Percentiles rank a stretch among this genome's conserved stretches.
Conservation (phyloP, 2,113 vertebrate species). For the Epinephelus lanceolatus region DNA sequence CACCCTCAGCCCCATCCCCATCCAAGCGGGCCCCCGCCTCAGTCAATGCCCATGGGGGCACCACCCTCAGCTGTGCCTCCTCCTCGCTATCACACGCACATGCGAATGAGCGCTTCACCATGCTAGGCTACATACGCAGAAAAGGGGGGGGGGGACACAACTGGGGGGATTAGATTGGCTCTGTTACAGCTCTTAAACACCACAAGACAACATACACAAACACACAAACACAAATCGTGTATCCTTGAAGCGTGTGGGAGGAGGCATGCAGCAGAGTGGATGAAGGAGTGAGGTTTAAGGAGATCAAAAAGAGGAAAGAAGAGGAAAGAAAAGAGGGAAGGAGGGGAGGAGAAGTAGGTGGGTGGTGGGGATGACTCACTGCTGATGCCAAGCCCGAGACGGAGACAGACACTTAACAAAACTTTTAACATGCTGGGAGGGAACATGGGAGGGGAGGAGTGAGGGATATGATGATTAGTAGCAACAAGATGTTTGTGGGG, state of each 20-base stretch:
- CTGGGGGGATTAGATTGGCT: conserved; percentile 38
- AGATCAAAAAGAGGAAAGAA: conserved; percentile 50
- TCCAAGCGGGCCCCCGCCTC: conserved; percentile 71
- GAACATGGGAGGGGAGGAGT: conserved; percentile 18
- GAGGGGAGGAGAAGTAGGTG: conserved; percentile 27
- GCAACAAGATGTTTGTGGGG: conserved; percentile 33
- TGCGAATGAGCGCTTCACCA: conserved; percentile 93
- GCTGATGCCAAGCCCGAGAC: conserved; percentile 47
- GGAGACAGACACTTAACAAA: conserved; percentile 59
- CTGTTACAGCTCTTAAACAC: conserved; percentile 43
- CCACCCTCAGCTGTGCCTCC: conserved; percentile 85
- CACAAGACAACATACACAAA: conserved; percentile 46
- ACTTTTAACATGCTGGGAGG: conserved; percentile 53
- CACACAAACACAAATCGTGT: conserved; percentile 50
- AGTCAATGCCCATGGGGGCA: conserved; percentile 73
- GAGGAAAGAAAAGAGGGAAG: conserved; percentile 28
- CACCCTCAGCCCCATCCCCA: conserved; percentile 66
- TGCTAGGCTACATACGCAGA: conserved; percentile 82
- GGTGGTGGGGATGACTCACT: conserved; percentile 64
- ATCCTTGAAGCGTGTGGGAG: conserved; percentile 45
- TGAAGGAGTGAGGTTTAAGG: conserved; percentile 41
- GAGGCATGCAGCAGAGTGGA: conserved; percentile 27
- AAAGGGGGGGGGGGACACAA: conserved; percentile 20
- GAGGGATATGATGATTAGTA: conserved; percentile 39
- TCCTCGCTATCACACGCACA: conserved; percentile 90